A percentile compares a stretch with the other conserved stretches of the same genome.
Conservation (phyloP, 2,113 vertebrate genomes). For the Numida meleagris region DNA sequence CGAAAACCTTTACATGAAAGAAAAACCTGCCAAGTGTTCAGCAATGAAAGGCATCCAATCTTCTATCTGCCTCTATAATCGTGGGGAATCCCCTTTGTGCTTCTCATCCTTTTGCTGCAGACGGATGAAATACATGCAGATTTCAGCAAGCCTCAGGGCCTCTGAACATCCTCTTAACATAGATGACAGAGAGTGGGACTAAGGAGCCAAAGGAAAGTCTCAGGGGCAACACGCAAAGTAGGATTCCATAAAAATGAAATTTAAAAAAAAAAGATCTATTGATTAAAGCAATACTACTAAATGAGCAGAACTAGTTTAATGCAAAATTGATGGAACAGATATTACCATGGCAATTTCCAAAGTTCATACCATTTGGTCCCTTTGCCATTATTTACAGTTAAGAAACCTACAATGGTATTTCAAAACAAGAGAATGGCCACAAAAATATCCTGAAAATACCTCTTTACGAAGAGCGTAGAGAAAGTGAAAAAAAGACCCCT, state of each 20-base stretch:
- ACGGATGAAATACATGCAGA: neutral
- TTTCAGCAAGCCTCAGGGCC: neutral
- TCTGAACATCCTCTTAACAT: neutral
- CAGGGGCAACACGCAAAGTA: rapidly evolving
- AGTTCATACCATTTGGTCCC: neutral
- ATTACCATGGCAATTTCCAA: neutral
- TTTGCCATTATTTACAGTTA: neutral
- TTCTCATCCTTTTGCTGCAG: neutral
- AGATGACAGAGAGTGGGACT: neutral
- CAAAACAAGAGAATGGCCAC: neutral
- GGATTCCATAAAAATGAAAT: neutral
- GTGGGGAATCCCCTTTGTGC: rapidly evolving
- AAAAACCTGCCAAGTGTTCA: neutral
- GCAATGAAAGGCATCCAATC: neutral
- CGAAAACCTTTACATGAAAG: neutral
- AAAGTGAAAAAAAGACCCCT: neutral
- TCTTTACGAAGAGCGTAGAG: neutral
- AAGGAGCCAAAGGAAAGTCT: neutral
- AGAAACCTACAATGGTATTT: neutral
- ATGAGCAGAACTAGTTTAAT: neutral
- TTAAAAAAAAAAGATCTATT: neutral
- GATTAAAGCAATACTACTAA: neutral
- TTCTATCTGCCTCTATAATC: neutral
- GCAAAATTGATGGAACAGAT: neutral
- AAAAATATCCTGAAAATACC: neutral